Percentiles rank a stretch among this genome's conserved stretches.
Evolutionary conservation across 53 echinoderm and acorn worm genomes (phyloP).

Genomic region (Glandiceps talaboti): DNA sequence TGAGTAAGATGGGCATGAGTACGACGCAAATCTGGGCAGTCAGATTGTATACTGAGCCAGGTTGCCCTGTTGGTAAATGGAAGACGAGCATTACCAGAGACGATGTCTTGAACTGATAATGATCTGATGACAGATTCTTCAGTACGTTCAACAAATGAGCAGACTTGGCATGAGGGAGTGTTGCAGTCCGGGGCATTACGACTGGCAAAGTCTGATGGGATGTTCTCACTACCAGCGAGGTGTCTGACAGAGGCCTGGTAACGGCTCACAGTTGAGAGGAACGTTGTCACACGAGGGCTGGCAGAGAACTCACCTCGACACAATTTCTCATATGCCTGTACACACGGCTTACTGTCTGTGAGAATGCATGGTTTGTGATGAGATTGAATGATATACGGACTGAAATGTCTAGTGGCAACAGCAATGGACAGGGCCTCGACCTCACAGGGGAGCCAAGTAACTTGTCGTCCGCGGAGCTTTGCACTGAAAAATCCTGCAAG

Average conservation of each 20-base stretch:
- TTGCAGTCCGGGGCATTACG: too few relatives aligned
- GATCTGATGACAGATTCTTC: conserved; percentile 28
- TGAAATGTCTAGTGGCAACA: conserved; percentile 29
- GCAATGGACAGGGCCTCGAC: conserved; percentile 38
- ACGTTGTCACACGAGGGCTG: too few relatives aligned
- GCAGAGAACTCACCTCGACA: too few relatives aligned
- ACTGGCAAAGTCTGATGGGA: not conserved
- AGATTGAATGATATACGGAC: conserved; percentile 8
- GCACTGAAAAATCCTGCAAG: conserved; percentile 29
- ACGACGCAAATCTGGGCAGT: conserved; percentile 23
- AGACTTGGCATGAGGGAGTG: conserved; percentile 51
- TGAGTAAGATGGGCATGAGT: conserved; percentile 12
- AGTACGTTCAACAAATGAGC: conserved; percentile 18
- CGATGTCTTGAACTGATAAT: too few relatives aligned
- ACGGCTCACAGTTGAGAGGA: conserved; percentile 12
- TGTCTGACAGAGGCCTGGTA: conserved; percentile 24
- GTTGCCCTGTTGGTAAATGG: conserved; percentile 50
- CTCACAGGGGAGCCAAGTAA: conserved; percentile 48
- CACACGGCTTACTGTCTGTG: too few relatives aligned
- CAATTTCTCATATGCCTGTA: too few relatives aligned
- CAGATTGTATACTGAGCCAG: too few relatives aligned
- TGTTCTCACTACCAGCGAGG: conserved; percentile 1
- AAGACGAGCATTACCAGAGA: conserved; percentile 20
- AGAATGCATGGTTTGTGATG: too few relatives aligned
- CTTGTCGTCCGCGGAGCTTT: too few relatives aligned